Percentiles rank a stretch among this genome's conserved stretches.
phyloP scores from a whole-genome alignment of 1,140 invertebrate genomes.

The Pomacea maculata region DNA sequence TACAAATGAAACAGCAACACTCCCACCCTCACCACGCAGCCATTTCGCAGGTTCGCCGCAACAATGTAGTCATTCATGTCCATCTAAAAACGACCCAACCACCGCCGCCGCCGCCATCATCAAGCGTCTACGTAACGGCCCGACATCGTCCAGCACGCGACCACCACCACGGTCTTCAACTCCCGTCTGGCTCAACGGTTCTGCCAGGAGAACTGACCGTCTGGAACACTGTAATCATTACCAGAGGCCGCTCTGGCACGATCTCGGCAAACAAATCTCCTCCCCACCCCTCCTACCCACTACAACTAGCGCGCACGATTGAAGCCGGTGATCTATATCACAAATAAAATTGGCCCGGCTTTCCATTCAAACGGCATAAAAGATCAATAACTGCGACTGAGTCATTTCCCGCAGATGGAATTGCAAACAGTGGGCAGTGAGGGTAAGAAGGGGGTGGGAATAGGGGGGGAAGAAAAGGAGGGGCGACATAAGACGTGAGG shows the following conservation, averaged over 20 bases:
- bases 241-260: not conserved
- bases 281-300: not conserved
- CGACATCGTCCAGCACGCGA: too few relatives aligned
- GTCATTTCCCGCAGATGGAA: constrained; percentile 3
- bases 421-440: not conserved
- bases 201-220: too few relatives aligned
- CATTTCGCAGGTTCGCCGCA: too few relatives aligned
- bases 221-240: too few relatives aligned
- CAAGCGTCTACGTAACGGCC: too few relatives aligned
- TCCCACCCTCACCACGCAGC: too few relatives aligned
- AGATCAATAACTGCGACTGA: constrained; percentile 1
- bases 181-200: too few relatives aligned
- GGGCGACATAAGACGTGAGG: constrained; percentile 1
- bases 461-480: constrained; percentile 1
- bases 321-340: constrained; percentile 2
- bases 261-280: not conserved
- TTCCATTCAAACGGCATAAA: constrained; percentile 7
- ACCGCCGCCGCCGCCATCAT: too few relatives aligned
- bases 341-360: not conserved
- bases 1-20: too few relatives aligned
- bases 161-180: too few relatives aligned
- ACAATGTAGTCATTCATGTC: too few relatives aligned
- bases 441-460: not conserved
- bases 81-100: too few relatives aligned
- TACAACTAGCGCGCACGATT: not conserved